These are phyloP conservation scores for Ispidina picta DNA, from an alignment of 2,797 vertebrate species.

Conservation along the genomic window DNA sequence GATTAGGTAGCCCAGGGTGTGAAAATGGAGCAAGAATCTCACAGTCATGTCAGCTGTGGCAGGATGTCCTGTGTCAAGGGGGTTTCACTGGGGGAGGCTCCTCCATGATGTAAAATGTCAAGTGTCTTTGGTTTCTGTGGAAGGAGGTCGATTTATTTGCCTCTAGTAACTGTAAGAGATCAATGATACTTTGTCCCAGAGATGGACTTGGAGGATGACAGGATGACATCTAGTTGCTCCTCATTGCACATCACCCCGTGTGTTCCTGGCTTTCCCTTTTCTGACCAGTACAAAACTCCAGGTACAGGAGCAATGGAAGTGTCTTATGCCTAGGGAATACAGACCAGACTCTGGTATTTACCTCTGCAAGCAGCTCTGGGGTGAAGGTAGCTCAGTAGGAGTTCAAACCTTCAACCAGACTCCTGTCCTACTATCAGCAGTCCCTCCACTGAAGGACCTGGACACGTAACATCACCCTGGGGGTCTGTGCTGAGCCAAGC, in stretches of 20 bases:
- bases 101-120: rapidly evolving
- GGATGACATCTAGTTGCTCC: background rate
- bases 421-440: background rate
- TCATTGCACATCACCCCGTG: background rate
- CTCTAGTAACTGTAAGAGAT: background rate
- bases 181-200: background rate
- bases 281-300: background rate
- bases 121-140: background rate
- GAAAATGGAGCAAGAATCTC: background rate
- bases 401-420: background rate
- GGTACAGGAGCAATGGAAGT: background rate
- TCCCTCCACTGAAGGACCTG: background rate
- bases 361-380: background rate
- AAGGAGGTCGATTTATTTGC: background rate
- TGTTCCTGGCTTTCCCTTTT: background rate
- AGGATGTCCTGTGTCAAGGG: background rate
- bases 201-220: background rate
- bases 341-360: background rate
- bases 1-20: background rate
- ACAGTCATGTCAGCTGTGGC: background rate
- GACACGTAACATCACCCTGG: background rate
- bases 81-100: background rate
- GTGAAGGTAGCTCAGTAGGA: background rate
- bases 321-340: background rate
- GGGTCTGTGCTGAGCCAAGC: background rate